These are phyloP conservation scores for Brachionus sp. DNA, from an alignment of 1,140 invertebrate genomes.

Conservation along the genomic window DNA sequence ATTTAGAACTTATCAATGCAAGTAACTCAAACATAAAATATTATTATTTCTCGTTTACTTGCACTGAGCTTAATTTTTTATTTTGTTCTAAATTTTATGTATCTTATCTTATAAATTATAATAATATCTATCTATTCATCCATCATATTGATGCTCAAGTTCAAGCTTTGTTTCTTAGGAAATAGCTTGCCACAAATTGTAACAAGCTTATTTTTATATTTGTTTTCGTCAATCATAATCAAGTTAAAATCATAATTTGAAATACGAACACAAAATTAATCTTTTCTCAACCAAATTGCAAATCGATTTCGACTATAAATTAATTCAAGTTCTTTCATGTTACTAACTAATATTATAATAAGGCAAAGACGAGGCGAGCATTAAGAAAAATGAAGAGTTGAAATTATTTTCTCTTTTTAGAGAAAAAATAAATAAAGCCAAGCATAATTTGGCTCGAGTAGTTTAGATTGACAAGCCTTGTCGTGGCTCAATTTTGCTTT, in stretches of 20 bases:
- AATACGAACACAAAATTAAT: conserved; percentile 14
- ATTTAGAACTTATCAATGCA: not conserved
- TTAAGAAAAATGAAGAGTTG: conserved; percentile 1
- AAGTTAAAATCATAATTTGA: conserved; percentile 38
- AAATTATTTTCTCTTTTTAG: conserved; percentile 11
- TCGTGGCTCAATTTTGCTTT: not conserved
- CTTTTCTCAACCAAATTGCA: not conserved
- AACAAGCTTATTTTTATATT: not conserved
- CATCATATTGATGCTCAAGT: not conserved
- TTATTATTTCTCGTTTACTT: conserved; percentile 24
- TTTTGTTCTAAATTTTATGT: not conserved
- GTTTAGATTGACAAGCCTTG: not conserved
- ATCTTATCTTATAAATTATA: conserved; percentile 38
- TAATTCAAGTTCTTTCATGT: not conserved
- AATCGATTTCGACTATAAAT: conserved; percentile 26
- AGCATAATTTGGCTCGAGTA: conserved; percentile 22
- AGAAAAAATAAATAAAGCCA: conserved; percentile 1
- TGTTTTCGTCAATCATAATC: conserved; percentile 19
- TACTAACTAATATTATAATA: conserved; percentile 31
- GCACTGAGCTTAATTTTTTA: not conserved
- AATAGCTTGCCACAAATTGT: not conserved
- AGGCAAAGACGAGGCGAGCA: conserved; percentile 1
- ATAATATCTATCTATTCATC: conserved; percentile 16
- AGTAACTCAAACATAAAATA: conserved; percentile 30
- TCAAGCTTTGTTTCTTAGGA: not conserved